These are phyloP conservation scores for Mallateleia sp. DNA, from an alignment of 2,888 invertebrate genomes.

Conservation along the genomic window DNA sequence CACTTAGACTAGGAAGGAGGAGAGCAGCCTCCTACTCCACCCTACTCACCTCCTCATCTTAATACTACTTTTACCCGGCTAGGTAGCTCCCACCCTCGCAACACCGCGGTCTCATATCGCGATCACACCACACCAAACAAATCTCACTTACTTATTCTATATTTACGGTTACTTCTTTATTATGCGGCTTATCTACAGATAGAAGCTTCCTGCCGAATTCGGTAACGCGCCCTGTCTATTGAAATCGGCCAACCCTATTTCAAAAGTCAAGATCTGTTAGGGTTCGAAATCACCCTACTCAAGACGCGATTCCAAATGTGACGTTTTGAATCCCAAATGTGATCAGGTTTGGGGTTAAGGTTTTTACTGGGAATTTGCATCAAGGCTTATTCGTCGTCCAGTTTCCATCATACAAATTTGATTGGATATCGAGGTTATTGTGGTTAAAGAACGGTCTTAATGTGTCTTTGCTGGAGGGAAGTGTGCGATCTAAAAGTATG, in stretches of 20 bases:
- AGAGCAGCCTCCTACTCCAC: slow-evolving; percentile 64
- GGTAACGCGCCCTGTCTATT: not conserved
- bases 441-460: not conserved
- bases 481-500: too few species aligned
- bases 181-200: not conserved
- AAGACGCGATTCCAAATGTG: not conserved
- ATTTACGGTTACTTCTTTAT: slow-evolving; percentile 8
- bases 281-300: not conserved
- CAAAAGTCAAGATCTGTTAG: not conserved
- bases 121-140: not conserved
- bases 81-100: slow-evolving; percentile 47
- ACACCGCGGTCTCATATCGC: not conserved
- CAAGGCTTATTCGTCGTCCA: not conserved
- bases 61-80: slow-evolving; percentile 70
- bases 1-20: slow-evolving; percentile 58
- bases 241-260: slow-evolving; percentile 3
- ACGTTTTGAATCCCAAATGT: not conserved
- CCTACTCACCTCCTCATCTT: slow-evolving; percentile 77
- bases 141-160: not conserved
- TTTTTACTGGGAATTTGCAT: not conserved
- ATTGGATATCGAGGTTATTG: not conserved
- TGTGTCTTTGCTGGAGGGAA: not conserved
- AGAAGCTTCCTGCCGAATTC: not conserved
- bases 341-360: not conserved
- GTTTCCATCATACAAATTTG: not conserved